phyloP scores from a whole-genome alignment of 1,140 invertebrate species.

The Neodiprion fabricii region DNA sequence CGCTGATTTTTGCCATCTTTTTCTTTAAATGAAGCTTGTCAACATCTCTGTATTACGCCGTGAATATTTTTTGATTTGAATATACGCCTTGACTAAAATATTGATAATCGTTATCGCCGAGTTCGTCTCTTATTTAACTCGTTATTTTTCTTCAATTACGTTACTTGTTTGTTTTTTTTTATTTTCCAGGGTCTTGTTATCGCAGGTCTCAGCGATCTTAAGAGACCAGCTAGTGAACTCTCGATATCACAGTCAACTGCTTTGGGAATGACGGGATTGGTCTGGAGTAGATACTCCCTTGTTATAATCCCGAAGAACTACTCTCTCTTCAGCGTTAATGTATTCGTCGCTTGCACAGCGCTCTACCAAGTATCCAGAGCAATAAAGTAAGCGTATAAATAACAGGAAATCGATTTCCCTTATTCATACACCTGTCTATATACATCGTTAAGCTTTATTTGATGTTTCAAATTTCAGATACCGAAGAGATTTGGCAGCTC shows the following conservation, averaged over 20 bases:
- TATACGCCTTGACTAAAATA: no score
- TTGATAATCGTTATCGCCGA: no score
- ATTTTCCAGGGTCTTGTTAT: slow-evolving; percentile 79
- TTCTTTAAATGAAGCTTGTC: no score
- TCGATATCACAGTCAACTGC: slow-evolving; percentile 86
- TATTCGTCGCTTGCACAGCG: slow-evolving; percentile 88
- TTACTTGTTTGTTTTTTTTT: slow-evolving; percentile 21
- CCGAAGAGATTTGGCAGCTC: not conserved
- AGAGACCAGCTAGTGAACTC: slow-evolving; percentile 87
- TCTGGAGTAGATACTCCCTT: slow-evolving; percentile 89
- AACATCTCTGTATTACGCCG: no score
- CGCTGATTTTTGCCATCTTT: no score
- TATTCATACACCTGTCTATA: not conserved
- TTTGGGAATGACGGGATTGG: slow-evolving; percentile 76
- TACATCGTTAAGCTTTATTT: not conserved
- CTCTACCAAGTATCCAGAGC: slow-evolving; percentile 81
- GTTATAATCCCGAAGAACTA: slow-evolving; percentile 96
- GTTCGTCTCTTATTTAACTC: no score
- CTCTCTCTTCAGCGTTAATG: slow-evolving; percentile 90
- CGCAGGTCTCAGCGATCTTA: slow-evolving; percentile 92
- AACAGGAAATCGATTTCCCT: not conserved
- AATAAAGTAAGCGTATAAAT: slow-evolving; percentile 56
- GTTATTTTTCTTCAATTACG: no score
- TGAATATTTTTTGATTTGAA: no score
- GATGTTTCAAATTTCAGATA: not conserved